These are phyloP conservation scores for Andrena bucephala DNA, from an alignment of 2,888 invertebrate species.

Conservation along the genomic window DNA sequence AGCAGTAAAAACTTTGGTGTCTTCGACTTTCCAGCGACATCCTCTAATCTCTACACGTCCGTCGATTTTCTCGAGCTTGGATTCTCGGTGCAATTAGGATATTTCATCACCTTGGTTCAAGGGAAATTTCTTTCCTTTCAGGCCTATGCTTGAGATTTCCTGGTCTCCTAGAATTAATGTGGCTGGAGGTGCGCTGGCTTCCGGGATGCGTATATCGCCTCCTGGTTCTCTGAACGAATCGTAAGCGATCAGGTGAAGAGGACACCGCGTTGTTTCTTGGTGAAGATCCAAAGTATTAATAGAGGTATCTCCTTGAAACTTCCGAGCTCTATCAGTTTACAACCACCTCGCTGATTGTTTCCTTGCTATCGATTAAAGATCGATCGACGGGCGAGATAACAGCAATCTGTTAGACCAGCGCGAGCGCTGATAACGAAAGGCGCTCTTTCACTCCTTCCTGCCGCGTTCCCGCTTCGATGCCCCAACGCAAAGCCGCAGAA, in stretches of 20 bases:
- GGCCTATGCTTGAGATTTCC: not conserved
- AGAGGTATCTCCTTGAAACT: constrained; percentile 11
- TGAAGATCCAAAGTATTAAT: constrained; percentile 16
- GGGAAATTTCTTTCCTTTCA: not conserved
- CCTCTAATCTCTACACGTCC: not conserved
- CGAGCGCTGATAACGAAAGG: constrained; percentile 30
- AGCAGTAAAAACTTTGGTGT: not conserved
- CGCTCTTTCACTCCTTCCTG: not conserved
- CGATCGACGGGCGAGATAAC: constrained; percentile 39
- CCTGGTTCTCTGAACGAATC: not conserved
- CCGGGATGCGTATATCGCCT: not conserved
- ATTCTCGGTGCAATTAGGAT: not conserved
- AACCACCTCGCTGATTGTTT: constrained; percentile 38
- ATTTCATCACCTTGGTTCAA: not conserved
- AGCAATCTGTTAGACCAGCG: not conserved
- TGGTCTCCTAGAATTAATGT: not conserved
- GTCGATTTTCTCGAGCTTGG: not conserved
- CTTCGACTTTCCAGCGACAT: not conserved
- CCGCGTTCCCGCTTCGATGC: not conserved
- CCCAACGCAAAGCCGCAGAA: not conserved
- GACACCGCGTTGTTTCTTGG: not conserved
- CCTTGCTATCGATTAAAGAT: constrained; percentile 47
- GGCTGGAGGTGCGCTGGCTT: not conserved
- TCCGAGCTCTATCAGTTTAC: constrained; percentile 4
- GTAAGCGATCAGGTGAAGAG: not conserved